These are phyloP conservation scores for Cynopterus brachyotis DNA, from an alignment of 2,113 vertebrate genomes.

Conservation along the genomic window DNA sequence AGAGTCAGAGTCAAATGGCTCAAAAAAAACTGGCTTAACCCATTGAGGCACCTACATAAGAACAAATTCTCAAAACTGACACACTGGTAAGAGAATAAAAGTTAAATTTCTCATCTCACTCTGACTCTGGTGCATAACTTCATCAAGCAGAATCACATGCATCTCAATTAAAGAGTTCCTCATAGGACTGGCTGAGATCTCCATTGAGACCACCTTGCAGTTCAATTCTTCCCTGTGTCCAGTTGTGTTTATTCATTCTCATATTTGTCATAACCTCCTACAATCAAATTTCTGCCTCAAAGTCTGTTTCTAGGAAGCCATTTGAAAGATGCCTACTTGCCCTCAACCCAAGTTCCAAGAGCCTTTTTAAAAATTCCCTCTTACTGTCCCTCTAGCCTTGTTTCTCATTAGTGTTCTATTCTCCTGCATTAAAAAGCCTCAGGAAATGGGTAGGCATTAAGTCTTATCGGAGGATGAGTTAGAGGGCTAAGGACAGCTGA, in stretches of 20 bases:
- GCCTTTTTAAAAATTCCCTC: neutral
- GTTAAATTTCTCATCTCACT: neutral
- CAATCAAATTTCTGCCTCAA: neutral
- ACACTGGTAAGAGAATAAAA: neutral
- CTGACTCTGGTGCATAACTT: no score
- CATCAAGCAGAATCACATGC: neutral
- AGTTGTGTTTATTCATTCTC: neutral
- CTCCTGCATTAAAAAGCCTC: neutral
- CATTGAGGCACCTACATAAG: neutral
- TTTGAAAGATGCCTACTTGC: neutral
- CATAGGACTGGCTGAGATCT: neutral
- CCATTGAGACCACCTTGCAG: neutral
- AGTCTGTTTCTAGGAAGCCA: neutral
- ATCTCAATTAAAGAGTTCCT: neutral
- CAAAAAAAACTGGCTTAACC: neutral
- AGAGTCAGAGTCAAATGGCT: neutral
- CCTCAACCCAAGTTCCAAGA: neutral
- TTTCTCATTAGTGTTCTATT: neutral
- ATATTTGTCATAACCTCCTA: neutral
- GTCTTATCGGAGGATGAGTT: neutral
- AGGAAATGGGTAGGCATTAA: neutral
- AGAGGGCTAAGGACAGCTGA: neutral
- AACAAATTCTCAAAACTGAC: neutral
- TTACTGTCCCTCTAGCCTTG: neutral
- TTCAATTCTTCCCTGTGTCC: neutral